phyloP scores from a whole-genome alignment of 1,140 invertebrate genomes.

The Cherax quadricarinatus region DNA sequence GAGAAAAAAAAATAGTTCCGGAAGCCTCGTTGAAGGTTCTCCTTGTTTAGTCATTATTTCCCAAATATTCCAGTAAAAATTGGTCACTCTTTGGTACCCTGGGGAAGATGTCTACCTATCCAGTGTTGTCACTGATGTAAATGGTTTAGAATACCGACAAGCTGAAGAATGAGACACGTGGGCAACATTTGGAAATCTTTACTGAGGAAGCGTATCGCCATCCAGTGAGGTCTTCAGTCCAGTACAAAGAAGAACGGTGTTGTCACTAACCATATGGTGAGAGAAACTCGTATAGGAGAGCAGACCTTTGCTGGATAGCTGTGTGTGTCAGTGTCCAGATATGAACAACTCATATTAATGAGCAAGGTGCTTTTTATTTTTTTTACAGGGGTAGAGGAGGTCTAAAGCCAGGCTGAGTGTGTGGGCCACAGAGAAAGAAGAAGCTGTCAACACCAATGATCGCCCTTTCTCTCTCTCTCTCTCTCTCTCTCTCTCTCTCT shows the following conservation, averaged over 20 bases:
- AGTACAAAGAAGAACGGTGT: too few species aligned
- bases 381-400: too few species aligned
- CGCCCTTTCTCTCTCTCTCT: neutral
- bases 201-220: too few species aligned
- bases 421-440: neutral
- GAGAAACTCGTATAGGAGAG: neutral
- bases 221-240: too few species aligned
- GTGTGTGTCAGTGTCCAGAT: too few species aligned
- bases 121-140: neutral
- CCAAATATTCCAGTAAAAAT: conserved; percentile 1
- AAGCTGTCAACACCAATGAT: neutral
- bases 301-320: neutral
- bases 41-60: neutral
- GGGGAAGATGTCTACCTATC: neutral
- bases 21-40: neutral
- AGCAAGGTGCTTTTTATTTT: too few species aligned
- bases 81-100: neutral
- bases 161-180: too few species aligned
- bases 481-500: neutral
- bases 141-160: too few species aligned
- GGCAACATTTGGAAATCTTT: too few species aligned
- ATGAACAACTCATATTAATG: too few species aligned
- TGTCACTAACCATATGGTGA: neutral
- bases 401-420: too few species aligned
- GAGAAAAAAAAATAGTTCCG: neutral